Evolutionary conservation across 2,797 vertebrate species (phyloP).

Genomic region (Scolopax rusticola): DNA sequence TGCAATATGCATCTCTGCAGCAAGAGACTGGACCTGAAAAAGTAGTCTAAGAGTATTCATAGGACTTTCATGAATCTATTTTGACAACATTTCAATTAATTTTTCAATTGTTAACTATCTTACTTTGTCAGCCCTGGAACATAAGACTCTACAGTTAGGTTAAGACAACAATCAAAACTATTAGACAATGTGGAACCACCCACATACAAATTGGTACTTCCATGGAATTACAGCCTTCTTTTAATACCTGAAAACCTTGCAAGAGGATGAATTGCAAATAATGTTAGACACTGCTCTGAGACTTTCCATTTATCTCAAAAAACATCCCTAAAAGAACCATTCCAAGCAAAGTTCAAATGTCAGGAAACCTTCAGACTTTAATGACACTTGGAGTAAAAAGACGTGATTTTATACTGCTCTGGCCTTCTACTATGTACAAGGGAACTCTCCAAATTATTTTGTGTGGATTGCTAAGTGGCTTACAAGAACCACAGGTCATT

Average conservation of each 20-base stretch:
- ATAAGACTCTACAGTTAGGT: not conserved
- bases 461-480: slow-evolving; percentile 5
- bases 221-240: not conserved
- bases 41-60: not conserved
- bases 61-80: not conserved
- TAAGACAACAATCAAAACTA: not conserved
- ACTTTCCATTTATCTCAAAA: not conserved
- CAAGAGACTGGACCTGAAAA: not conserved
- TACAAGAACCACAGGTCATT: slow-evolving; percentile 10
- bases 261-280: not conserved
- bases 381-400: slow-evolving; percentile 30
- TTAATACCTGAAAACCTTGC: not conserved
- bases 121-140: not conserved
- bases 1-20: not conserved
- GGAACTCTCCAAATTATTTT: slow-evolving; percentile 66
- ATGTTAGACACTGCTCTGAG: not conserved
- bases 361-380: not conserved
- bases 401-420: slow-evolving; percentile 44
- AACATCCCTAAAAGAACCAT: not conserved
- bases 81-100: not conserved
- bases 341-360: slow-evolving; percentile 18
- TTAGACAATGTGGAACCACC: not conserved
- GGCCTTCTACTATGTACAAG: not conserved
- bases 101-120: not conserved
- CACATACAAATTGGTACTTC: not conserved